Conservation (phyloP, 2,797 vertebrate genomes). For the Cyprinella venusta region DNA sequence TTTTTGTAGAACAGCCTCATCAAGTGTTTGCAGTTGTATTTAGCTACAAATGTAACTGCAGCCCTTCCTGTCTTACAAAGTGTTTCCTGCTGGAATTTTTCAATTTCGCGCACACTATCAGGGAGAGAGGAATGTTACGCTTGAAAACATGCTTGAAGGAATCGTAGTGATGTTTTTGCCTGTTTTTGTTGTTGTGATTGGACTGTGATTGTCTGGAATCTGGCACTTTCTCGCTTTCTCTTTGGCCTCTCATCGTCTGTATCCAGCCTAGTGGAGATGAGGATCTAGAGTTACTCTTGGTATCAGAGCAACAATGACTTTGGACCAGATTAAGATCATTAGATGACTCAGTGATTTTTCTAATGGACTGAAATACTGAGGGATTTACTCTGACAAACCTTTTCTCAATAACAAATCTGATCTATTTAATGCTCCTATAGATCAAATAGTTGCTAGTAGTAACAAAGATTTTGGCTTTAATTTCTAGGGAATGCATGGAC, state of each 20-base stretch:
- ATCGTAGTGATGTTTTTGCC: background rate
- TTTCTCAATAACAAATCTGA: slow-evolving; percentile 2
- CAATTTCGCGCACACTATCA: background rate
- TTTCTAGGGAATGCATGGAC: background rate
- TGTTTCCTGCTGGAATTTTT: slow-evolving; percentile 50
- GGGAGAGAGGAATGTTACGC: background rate
- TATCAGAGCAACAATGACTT: slow-evolving; percentile 40
- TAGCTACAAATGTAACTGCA: slow-evolving; percentile 24
- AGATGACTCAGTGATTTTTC: slow-evolving; percentile 40
- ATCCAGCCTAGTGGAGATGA: slow-evolving; percentile 22
- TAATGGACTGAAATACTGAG: background rate
- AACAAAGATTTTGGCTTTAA: background rate
- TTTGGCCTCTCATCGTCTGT: slow-evolving; percentile 28
- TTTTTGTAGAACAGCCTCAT: background rate
- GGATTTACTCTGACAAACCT: background rate
- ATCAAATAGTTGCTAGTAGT: background rate
- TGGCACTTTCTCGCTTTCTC: slow-evolving; percentile 21
- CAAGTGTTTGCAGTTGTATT: slow-evolving; percentile 4
- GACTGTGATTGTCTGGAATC: slow-evolving; percentile 45
- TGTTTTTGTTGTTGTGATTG: slow-evolving; percentile 7
- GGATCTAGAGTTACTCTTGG: slow-evolving; percentile 41
- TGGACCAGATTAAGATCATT: slow-evolving; percentile 31
- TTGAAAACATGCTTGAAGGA: slow-evolving; percentile 14
- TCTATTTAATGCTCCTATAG: background rate
- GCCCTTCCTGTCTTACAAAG: slow-evolving; percentile 48